These are phyloP conservation scores for Phrixothrix hirtus DNA, from an alignment of 2,888 invertebrate species.

Conservation along the genomic window DNA sequence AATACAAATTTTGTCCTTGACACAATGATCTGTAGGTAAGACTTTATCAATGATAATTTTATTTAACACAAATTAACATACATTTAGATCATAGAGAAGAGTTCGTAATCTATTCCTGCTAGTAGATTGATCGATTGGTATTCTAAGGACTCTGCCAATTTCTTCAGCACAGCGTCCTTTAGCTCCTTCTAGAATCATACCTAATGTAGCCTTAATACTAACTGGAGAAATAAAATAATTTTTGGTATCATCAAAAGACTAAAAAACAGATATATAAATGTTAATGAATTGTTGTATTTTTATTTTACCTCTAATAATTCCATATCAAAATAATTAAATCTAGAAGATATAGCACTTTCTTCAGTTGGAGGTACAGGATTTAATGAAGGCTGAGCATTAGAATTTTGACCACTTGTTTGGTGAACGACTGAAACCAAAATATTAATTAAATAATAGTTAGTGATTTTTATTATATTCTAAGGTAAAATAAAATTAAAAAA, in stretches of 20 bases:
- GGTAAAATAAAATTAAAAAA: too few species aligned
- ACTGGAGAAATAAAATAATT: conserved; percentile 71
- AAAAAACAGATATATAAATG: too few species aligned
- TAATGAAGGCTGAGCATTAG: conserved; percentile 3
- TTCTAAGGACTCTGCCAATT: conserved; percentile 61
- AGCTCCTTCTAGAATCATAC: conserved; percentile 67
- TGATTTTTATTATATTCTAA: too few species aligned
- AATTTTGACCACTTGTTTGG: conserved; percentile 3
- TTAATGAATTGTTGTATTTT: neutral
- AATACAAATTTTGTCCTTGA: too few species aligned
- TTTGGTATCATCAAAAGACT: conserved; percentile 47
- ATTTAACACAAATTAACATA: too few species aligned
- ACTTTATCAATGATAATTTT: too few species aligned
- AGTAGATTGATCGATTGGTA: conserved; percentile 52
- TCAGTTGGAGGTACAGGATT: conserved; percentile 4
- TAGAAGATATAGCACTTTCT: conserved; percentile 11
- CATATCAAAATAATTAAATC: conserved; percentile 51
- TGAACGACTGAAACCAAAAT: conserved; percentile 7
- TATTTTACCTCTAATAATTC: conserved; percentile 47
- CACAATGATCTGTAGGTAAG: too few species aligned
- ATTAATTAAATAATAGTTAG: conserved; percentile 7
- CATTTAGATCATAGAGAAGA: conserved; percentile 32
- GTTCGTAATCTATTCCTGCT: conserved; percentile 25
- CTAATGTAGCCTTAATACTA: conserved; percentile 66
- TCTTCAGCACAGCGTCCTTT: conserved; percentile 62